Evolutionary conservation across 1,140 invertebrate genomes (phyloP).

Genomic region (Schlechtendalia chinensis): DNA sequence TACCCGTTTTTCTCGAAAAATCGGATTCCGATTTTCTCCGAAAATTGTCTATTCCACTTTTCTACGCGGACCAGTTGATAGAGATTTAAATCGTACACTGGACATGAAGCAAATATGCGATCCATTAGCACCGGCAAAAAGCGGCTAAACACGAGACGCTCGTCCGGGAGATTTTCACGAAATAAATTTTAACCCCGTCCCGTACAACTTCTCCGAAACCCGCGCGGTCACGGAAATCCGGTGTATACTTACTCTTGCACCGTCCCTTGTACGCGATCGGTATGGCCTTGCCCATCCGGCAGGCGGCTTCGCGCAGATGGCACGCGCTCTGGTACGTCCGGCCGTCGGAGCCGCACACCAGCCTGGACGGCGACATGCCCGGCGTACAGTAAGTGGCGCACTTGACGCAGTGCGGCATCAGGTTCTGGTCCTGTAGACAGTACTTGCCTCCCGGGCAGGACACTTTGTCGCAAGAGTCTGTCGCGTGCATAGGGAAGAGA

Average conservation of each 20-base stretch:
- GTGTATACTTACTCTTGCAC: conserved; percentile 69
- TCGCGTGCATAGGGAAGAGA: conserved; percentile 17
- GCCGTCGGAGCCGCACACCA: conserved; percentile 83
- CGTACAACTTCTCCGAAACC: too few species aligned
- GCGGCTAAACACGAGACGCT: too few species aligned
- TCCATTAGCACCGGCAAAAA: too few species aligned
- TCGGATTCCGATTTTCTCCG: too few species aligned
- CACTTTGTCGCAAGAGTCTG: conserved; percentile 72
- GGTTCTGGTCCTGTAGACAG: conserved; percentile 82
- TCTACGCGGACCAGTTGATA: too few species aligned
- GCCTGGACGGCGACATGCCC: conserved; percentile 58
- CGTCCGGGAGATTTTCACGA: too few species aligned
- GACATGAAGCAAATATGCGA: too few species aligned
- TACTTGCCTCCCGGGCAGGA: conserved; percentile 76
- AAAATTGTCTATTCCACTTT: too few species aligned
- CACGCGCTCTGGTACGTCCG: conserved; percentile 83
- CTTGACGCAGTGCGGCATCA: conserved; percentile 77
- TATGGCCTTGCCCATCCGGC: conserved; percentile 75
- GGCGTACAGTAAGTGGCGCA: conserved; percentile 69
- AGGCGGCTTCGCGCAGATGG: conserved; percentile 79
- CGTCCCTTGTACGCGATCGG: conserved; percentile 81
- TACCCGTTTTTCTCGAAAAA: too few species aligned
- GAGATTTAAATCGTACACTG: too few species aligned
- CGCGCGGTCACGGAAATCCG: too few species aligned
- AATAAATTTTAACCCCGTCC: too few species aligned